phyloP scores from a whole-genome alignment of 2,797 vertebrate species.

The Rhinella marina region DNA sequence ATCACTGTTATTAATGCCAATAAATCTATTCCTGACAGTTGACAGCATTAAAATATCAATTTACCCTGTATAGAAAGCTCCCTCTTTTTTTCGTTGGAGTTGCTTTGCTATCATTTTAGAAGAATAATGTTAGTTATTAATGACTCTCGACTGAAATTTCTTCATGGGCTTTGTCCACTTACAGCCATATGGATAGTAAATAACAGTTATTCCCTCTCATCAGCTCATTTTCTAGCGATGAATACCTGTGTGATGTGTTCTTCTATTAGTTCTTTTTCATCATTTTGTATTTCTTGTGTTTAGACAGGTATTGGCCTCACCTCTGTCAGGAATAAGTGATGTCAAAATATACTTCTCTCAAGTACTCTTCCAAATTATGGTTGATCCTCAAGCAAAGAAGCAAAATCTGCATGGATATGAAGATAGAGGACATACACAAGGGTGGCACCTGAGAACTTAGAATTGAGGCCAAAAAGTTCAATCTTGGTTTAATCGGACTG shows the following conservation, averaged over 20 bases:
- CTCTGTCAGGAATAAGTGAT: neutral
- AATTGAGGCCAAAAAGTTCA: too few relatives aligned
- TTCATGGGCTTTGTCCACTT: slow-evolving; percentile 40
- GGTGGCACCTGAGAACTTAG: too few relatives aligned
- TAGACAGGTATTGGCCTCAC: neutral
- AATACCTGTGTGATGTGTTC: slow-evolving; percentile 25
- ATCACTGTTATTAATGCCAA: slow-evolving; percentile 80
- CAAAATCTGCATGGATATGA: neutral
- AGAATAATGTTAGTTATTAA: slow-evolving; percentile 75
- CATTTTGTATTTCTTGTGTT: neutral
- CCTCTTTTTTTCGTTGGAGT: slow-evolving; percentile 68
- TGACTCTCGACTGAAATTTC: slow-evolving; percentile 67
- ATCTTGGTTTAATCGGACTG: too few relatives aligned
- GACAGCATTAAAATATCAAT: slow-evolving; percentile 79
- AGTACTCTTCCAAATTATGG: neutral
- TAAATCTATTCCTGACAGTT: slow-evolving; percentile 78
- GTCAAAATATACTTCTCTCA: neutral
- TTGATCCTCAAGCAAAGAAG: neutral
- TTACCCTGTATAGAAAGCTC: slow-evolving; percentile 74
- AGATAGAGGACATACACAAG: neutral
- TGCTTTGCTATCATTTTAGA: slow-evolving; percentile 68
- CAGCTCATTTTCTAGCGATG: slow-evolving; percentile 39
- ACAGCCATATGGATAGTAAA: slow-evolving; percentile 42
- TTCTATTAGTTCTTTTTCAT: neutral
- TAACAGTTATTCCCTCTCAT: slow-evolving; percentile 53